Evolutionary conservation across 1,140 invertebrate genomes (phyloP), one percentile per base, ranked within the genome.

Genomic region (Sesamia nonagrioides): DNA sequence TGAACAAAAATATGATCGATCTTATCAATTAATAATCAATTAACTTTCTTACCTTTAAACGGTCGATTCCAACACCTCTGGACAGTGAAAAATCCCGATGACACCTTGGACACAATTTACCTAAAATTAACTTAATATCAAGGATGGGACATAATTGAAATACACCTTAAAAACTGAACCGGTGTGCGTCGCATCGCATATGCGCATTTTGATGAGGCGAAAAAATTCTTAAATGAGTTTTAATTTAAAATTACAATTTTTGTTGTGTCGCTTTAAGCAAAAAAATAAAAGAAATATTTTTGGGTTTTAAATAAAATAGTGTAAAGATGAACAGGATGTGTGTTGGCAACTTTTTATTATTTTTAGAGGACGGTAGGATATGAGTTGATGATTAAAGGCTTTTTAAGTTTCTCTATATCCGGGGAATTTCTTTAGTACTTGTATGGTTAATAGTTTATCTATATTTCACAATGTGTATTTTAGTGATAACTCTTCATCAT

Each of bases 231-330:
- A 80, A 81, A 83, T 75, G 77, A 76, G 71, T 75, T 45, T 80
- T 78, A 60, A 83, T 82, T 82, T 82, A 82, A 82, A 82, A 77
- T 72, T 82, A 79, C 56, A 82, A 82, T 79, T 68, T 79, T 56
- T 54, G 54, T 52, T 40, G 40, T 71, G 66, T 58, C 15, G 42
- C 17, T 48, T 61, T 17, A 33, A 33, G 35, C 33, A 69, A 77
- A 77, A 77, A 77, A 69, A 69, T 27, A 17, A 54, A 58, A 11
- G 37, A 33, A 72, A 54, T 72, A 72, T 77, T 56, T 69, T 77
- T 54, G 27, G 45, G 17, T 60, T 75, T 75, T 61, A 60, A 77
- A 58, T 58, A 60, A 77, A 77, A 77, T 77, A 71, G 63, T 77
- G 58, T 69, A 69, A 56, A 58, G 48, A 27, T 72, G 69, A 76